phyloP scores from a whole-genome alignment of 2,888 invertebrate species.

The Steinernema carpocapsae region DNA sequence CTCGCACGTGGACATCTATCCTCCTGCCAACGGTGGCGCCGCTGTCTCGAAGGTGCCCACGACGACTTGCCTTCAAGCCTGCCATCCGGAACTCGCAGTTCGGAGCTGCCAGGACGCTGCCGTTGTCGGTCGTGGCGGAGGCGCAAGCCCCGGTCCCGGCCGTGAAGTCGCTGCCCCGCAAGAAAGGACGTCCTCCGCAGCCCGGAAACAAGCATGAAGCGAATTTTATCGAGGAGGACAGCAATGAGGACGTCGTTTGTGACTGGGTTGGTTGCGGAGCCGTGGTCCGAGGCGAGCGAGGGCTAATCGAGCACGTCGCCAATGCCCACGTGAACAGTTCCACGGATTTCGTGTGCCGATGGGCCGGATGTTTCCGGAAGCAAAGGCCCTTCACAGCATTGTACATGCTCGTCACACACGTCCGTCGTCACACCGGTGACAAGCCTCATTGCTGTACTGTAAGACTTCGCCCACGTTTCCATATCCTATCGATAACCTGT shows the following conservation, averaged over 20 bases:
- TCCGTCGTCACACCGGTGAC: conserved; percentile 95
- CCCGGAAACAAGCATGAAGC: conserved; percentile 30
- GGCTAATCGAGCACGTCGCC: conserved; percentile 20
- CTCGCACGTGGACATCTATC: background rate
- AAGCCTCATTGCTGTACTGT: conserved; percentile 94
- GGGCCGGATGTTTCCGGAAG: conserved; percentile 83
- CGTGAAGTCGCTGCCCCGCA: conserved; percentile 7
- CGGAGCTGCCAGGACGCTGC: background rate
- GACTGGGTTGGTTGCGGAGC: conserved; percentile 48
- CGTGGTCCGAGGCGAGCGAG: conserved; percentile 6
- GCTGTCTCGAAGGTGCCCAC: background rate
- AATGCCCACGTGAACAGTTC: conserved; percentile 6
- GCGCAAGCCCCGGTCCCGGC: background rate
- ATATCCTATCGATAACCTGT: background rate
- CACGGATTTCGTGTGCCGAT: conserved; percentile 72
- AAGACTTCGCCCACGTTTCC: conserved; percentile 70
- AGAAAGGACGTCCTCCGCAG: conserved; percentile 15
- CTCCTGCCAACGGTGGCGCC: background rate
- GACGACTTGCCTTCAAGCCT: conserved; percentile 8
- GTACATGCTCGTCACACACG: conserved; percentile 98
- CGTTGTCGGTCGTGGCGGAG: background rate
- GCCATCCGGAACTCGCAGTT: background rate
- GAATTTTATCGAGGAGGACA: conserved; percentile 44
- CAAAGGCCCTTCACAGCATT: conserved; percentile 99
- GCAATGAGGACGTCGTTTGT: conserved; percentile 48